Base-by-base conservation (phyloP, 2,888 invertebrate genomes). In the Polymixis lichenea region DNA sequence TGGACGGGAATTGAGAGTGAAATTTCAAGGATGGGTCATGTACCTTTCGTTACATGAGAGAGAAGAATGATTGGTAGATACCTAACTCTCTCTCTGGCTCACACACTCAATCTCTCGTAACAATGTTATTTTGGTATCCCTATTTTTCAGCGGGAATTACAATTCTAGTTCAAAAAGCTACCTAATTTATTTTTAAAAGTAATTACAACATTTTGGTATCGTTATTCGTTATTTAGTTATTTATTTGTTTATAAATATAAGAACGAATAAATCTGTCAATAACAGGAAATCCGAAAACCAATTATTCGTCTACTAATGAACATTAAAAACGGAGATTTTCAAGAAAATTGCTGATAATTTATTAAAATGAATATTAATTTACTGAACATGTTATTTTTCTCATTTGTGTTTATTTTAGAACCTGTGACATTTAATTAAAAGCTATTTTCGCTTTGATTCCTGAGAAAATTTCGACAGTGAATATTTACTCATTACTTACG, bases 391-490 rank as follows among this genome's bases (percentile, higher is more conserved):
- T 28, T 49, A 43, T 62, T 72, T 80, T 62, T 49, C 72, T 38
- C n/a, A 8, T 62, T 80, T 53, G 15, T 49, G 58, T 55, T 65
- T 60, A 74, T 65, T 80, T 53, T 60, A 0, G 53, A 38, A 73
- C 15, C 43, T 66, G 53, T 80, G 65, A 60, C 22, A 7, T 67
- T 75, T 75, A 78, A 78, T 82, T 67, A 78, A 32, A 6, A 82
- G 8, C 28, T 1, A 9, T 17, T 28, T 49, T 25, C 25, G 38
- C 53, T 75, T 66, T 55, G 28, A 55, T 49, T 82, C 55, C 49
- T 7, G 7, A 60, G 65, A 78, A 75, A 58, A 25, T 0, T 49
- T 0, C 2, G 15, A 25, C 15, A 15, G 7, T 19, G 22, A 49
- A 51, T 43, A 56, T 51, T 78, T 43, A 43, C 15, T 43, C 6